phyloP scores from a whole-genome alignment of 2,888 invertebrate genomes.

The Hirtodrosophila duncani region DNA sequence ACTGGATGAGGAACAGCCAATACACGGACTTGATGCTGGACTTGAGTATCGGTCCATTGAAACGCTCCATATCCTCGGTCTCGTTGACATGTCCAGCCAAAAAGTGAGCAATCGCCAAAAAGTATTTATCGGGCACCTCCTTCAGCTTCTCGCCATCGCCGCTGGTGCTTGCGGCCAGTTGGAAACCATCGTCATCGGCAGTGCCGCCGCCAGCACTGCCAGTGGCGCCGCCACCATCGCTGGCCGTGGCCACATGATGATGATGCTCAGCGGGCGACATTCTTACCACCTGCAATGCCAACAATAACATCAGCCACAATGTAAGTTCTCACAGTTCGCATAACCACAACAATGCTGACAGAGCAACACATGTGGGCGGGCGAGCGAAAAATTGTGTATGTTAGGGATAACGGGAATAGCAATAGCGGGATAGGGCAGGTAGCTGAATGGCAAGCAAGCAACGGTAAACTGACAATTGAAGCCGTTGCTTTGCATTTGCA shows the following conservation, averaged over 20 bases:
- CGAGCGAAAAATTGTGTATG: neutral
- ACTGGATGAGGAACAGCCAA: constrained; percentile 82
- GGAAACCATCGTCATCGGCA: constrained; percentile 31
- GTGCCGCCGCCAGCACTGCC: neutral
- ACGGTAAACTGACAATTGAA: constrained; percentile 10
- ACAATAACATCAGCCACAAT: neutral
- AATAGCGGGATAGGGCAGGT: neutral
- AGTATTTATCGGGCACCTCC: constrained; percentile 75
- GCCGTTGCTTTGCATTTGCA: constrained; percentile 4
- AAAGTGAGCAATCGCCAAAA: constrained; percentile 73
- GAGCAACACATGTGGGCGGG: too few relatives aligned
- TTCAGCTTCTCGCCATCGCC: constrained; percentile 62
- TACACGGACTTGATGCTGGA: constrained; percentile 81
- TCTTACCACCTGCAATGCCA: constrained; percentile 47
- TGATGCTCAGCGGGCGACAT: constrained; percentile 57
- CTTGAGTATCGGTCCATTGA: constrained; percentile 82
- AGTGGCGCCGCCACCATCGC: neutral
- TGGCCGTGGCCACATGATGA: constrained; percentile 21
- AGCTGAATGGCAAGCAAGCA: too few relatives aligned
- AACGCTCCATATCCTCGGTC: constrained; percentile 77
- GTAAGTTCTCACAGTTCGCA: constrained; percentile 2
- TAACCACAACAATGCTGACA: constrained; percentile 1
- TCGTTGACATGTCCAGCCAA: constrained; percentile 73
- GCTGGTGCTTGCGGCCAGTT: constrained; percentile 54
- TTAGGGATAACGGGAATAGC: neutral